Conservation (phyloP, 2,888 invertebrate genomes). For the Atethmia centrago region DNA sequence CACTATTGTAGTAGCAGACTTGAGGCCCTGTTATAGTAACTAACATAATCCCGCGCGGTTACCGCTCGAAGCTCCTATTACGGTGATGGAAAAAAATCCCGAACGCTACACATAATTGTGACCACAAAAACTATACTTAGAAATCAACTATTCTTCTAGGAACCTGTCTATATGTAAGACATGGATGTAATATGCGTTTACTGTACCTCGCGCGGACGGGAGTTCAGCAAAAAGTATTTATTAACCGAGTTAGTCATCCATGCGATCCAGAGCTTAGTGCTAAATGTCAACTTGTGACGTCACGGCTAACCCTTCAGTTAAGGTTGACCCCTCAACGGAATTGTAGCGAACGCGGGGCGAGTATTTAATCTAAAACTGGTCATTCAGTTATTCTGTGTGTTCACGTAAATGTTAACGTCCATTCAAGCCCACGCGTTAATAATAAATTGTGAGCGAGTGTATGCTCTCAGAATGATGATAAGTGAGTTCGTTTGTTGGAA, state of each 20-base stretch:
- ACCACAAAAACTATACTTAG: conserved; percentile 58
- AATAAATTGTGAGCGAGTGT: conserved; percentile 54
- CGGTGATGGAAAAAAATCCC: conserved; percentile 40
- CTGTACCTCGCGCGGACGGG: conserved; percentile 44
- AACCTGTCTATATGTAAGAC: conserved; percentile 60
- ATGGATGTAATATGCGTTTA: conserved; percentile 53
- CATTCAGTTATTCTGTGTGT: conserved; percentile 52
- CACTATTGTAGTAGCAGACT: too few relatives aligned
- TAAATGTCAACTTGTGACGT: conserved; percentile 57
- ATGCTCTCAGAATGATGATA: conserved; percentile 60
- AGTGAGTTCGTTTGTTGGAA: conserved; percentile 51
- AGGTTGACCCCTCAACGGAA: conserved; percentile 44
- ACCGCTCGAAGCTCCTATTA: conserved; percentile 46
- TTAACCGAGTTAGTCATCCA: conserved; percentile 57
- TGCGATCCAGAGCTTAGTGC: conserved; percentile 28
- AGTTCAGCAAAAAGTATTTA: conserved; percentile 43
- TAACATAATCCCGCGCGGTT: conserved; percentile 24
- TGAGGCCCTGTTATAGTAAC: conserved; percentile 29
- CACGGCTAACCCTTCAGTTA: conserved; percentile 36
- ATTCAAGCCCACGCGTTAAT: conserved; percentile 58
- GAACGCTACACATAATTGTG: conserved; percentile 52
- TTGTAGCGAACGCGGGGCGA: conserved; percentile 42
- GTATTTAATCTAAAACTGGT: conserved; percentile 43
- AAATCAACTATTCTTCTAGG: conserved; percentile 61
- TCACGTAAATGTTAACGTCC: conserved; percentile 55